Evolutionary conservation across 2,113 vertebrate species (phyloP).

Genomic region (Arizona elegans): DNA sequence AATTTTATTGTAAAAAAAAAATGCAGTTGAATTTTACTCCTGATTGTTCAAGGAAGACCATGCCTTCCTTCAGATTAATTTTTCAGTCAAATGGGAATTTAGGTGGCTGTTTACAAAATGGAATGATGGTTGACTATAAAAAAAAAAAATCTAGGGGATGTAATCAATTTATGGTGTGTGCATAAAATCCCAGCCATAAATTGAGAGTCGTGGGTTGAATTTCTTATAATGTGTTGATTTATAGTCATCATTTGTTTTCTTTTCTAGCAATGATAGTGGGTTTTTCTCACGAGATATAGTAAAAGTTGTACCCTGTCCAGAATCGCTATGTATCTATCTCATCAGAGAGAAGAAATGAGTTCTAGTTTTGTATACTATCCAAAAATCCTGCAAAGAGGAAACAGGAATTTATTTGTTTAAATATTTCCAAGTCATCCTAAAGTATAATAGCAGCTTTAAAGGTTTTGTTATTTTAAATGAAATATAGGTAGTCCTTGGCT

Average conservation of each 20-base stretch:
- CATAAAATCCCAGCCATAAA: neutral
- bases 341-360: neutral
- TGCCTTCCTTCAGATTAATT: conserved; percentile 1
- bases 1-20: neutral
- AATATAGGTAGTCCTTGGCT: neutral
- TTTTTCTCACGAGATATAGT: neutral
- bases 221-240: neutral
- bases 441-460: neutral
- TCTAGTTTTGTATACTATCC: neutral
- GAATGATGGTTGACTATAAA: neutral
- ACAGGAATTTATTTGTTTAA: neutral
- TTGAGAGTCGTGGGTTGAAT: neutral
- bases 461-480: neutral
- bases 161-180: neutral
- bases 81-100: conserved; percentile 9
- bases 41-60: neutral
- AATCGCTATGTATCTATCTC: neutral
- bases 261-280: neutral
- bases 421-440: neutral
- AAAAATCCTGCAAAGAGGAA: neutral
- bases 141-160: neutral
- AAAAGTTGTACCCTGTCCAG: neutral
- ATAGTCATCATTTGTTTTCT: neutral
- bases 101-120: neutral
- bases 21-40: neutral